Evolutionary conservation across 2,113 vertebrate genomes (phyloP), one percentile per base, ranked within the genome.

Genomic region (Caretta caretta): DNA sequence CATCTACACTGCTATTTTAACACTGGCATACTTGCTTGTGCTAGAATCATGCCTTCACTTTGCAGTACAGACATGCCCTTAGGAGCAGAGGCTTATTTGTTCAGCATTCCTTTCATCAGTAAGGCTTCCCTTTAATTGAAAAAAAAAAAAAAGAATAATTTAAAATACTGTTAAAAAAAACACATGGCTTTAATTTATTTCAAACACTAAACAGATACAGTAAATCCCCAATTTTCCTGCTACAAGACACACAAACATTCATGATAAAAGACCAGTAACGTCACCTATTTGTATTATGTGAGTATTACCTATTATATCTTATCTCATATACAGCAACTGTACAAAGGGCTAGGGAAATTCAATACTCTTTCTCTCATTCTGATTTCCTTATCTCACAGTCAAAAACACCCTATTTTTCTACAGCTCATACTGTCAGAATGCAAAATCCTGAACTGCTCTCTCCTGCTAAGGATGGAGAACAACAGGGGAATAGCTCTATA

Each of bases 131-230:
- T 69, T 69, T 69, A 69, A 84, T 8, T 69, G n/a, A n/a, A 48
- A 86, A 93, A 20, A 49, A n/a, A n/a, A 9, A 10, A 38, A 0
- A 0, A 11, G 80, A 69, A 62, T 35, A 62, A 69, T 42, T 88
- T 86, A 20, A 93, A 88, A 83, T 2, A 2, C 17, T 57, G 94
- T 1, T 42, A 49, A 84, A 38, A 0, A 35, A 35, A 25, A 42
- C 42, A 57, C 50, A 76, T 3, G 91, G n/a, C 42, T 38, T 9
- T 42, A 94, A 22, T 13, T 25, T 54, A 62, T 1, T 51, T 0
- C 2, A 49, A 84, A n/a, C 0, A 0, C 6, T 62, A 84, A 80
- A 53, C 90, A 87, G 25, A 57, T 4, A 42, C 38, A 22, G 76
- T 3, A 49, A 90, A 86, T 31, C 35, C 62, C 35, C 8, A 69